These are phyloP conservation scores for Labeo catla DNA, from an alignment of 2,113 vertebrate species.

Conservation along the genomic window DNA sequence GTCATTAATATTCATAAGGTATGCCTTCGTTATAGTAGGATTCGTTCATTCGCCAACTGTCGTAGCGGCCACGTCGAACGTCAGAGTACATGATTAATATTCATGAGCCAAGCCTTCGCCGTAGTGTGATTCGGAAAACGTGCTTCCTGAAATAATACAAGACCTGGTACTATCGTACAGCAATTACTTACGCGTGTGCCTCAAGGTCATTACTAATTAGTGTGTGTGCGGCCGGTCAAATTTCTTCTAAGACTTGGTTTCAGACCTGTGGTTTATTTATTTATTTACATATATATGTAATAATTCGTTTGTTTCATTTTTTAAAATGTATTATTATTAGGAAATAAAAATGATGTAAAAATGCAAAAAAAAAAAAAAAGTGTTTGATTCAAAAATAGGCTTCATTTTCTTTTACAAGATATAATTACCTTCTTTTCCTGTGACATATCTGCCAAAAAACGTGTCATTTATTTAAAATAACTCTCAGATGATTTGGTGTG, in stretches of 20 bases:
- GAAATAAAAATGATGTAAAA: not conserved
- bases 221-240: not conserved
- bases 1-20: slow-evolving; percentile 8
- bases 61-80: not conserved
- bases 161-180: not conserved
- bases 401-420: not conserved
- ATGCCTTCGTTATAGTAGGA: not conserved
- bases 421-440: not conserved
- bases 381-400: not conserved
- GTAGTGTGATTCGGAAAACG: not conserved
- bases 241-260: not conserved
- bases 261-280: not conserved
- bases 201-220: slow-evolving; percentile 6
- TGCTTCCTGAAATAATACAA: slow-evolving; percentile 13
- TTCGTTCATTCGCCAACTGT: not conserved
- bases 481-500: not conserved
- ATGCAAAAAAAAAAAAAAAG: no score
- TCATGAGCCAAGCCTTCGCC: not conserved
- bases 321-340: no score
- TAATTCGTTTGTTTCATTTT: no score
- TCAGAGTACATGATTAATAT: not conserved
- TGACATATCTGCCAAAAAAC: not conserved
- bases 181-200: not conserved
- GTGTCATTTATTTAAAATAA: no score
- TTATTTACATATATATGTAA: not conserved